Percentiles rank a stretch among this genome's conserved stretches.
phyloP scores from a whole-genome alignment of 1,140 invertebrate species.

The Probaryconus sp. region DNA sequence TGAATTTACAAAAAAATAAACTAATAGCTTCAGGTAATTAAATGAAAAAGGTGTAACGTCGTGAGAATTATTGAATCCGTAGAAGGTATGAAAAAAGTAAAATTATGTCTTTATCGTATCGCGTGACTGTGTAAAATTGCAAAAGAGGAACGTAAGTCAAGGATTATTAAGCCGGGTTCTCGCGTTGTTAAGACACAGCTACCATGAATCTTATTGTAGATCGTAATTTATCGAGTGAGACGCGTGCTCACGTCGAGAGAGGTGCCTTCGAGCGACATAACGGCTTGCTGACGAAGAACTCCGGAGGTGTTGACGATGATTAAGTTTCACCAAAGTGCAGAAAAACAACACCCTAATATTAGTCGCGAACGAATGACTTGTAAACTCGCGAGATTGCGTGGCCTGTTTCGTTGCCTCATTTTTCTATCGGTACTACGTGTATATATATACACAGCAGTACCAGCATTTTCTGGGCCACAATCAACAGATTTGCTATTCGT shows the following conservation, averaged over 20 bases:
- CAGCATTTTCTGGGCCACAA: too few relatives aligned
- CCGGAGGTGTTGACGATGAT: slow-evolving; percentile 50
- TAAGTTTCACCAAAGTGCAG: slow-evolving; percentile 47
- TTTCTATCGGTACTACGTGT: too few relatives aligned
- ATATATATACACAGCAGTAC: too few relatives aligned
- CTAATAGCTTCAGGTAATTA: slow-evolving; percentile 26
- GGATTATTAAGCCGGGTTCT: slow-evolving; percentile 53
- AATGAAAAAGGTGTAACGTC: slow-evolving; percentile 45
- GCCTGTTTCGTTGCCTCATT: not conserved
- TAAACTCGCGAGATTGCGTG: slow-evolving; percentile 43
- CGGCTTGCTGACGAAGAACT: slow-evolving; percentile 25
- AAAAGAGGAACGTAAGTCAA: slow-evolving; percentile 51
- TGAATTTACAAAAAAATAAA: too few relatives aligned
- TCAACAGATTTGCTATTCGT: too few relatives aligned
- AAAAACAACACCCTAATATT: slow-evolving; percentile 48
- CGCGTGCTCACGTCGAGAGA: slow-evolving; percentile 45
- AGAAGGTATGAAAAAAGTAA: slow-evolving; percentile 36
- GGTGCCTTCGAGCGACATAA: slow-evolving; percentile 41
- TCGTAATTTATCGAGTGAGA: slow-evolving; percentile 56
- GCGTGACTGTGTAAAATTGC: slow-evolving; percentile 56
- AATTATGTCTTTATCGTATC: slow-evolving; percentile 56
- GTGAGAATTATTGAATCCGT: slow-evolving; percentile 46
- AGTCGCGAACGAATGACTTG: slow-evolving; percentile 37
- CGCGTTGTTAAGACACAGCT: slow-evolving; percentile 50
- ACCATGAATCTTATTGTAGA: slow-evolving; percentile 62